Percentiles rank a stretch among this genome's conserved stretches.
Evolutionary conservation across 1,140 invertebrate species (phyloP).

Genomic region (Anastrepha ludens): DNA sequence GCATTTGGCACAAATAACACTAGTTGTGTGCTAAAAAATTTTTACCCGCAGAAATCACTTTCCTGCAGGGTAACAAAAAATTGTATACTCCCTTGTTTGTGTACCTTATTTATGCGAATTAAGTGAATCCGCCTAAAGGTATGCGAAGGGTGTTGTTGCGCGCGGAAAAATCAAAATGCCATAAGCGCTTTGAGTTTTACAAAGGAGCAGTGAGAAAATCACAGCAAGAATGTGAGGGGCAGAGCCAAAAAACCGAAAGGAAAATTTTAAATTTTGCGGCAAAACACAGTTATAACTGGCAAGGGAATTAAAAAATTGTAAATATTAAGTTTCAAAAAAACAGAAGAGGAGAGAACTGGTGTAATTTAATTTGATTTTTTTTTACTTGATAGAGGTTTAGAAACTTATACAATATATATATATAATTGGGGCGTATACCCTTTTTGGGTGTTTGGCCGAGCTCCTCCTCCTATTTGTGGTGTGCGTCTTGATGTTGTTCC

Average conservation of each 20-base stretch:
- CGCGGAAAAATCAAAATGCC: background rate
- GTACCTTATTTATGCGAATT: background rate
- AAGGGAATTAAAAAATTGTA: background rate
- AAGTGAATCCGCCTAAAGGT: background rate
- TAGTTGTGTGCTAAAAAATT: too few relatives aligned
- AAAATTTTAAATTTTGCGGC: background rate
- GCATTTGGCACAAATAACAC: too few relatives aligned
- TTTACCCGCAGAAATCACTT: too few relatives aligned
- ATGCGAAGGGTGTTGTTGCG: background rate
- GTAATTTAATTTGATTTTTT: too few relatives aligned
- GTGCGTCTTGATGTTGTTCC: too few relatives aligned
- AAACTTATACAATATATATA: too few relatives aligned
- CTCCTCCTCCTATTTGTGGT: too few relatives aligned
- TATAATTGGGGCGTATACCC: too few relatives aligned
- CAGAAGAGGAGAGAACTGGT: background rate
- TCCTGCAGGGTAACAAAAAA: too few relatives aligned
- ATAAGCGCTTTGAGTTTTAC: background rate
- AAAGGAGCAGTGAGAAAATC: background rate
- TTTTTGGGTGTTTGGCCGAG: too few relatives aligned
- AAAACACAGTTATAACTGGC: too few relatives aligned
- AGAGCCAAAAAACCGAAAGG: background rate
- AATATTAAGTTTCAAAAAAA: background rate
- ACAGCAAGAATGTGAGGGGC: background rate
- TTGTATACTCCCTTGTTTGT: background rate
- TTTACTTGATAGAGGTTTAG: too few relatives aligned